Percentiles rank a stretch among this genome's conserved stretches.
Conservation (phyloP, 2,113 vertebrate genomes). For the Lucifuga dentata region DNA sequence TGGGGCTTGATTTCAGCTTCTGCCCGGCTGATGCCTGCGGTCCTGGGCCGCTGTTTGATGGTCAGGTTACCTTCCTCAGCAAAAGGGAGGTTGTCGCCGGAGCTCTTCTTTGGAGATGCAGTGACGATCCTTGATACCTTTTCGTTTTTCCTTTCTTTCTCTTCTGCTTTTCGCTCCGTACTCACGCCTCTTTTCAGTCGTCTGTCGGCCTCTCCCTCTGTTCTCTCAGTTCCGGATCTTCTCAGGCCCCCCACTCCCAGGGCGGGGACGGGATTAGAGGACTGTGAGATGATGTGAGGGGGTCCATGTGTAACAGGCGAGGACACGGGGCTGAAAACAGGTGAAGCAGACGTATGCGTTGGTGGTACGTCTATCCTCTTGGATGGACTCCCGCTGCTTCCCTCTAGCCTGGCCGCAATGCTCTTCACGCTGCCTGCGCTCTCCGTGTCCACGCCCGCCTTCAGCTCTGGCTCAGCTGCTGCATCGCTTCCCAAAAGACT, state of each 20-base stretch:
- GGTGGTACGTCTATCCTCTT: slow-evolving; percentile 59
- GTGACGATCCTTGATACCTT: slow-evolving; percentile 46
- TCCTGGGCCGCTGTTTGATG: slow-evolving; percentile 93
- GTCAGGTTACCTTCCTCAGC: slow-evolving; percentile 96
- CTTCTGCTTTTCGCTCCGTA: slow-evolving; percentile 51
- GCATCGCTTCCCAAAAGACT: slow-evolving; percentile 54
- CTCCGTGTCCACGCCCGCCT: slow-evolving; percentile 15
- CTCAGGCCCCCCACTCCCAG: slow-evolving; percentile 73
- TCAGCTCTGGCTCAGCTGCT: rapidly evolving
- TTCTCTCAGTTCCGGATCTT: slow-evolving; percentile 80
- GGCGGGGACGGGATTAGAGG: slow-evolving; percentile 55
- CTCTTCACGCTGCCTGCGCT: slow-evolving; percentile 65
- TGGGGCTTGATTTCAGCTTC: slow-evolving; percentile 40
- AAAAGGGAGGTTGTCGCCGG: slow-evolving; percentile 90
- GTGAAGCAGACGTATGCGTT: slow-evolving; percentile 23
- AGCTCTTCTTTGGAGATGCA: slow-evolving; percentile 82
- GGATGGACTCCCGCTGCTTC: slow-evolving; percentile 37
- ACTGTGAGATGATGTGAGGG: slow-evolving; percentile 27
- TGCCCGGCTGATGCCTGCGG: slow-evolving; percentile 5
- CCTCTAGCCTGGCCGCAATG: slow-evolving; percentile 78
- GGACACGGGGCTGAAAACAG: slow-evolving; percentile 29
- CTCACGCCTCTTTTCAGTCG: slow-evolving; percentile 19
- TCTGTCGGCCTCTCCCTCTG: slow-evolving; percentile 42
- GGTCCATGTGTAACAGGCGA: slow-evolving; percentile 10
- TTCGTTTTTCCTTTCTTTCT: slow-evolving; percentile 68